These are phyloP conservation scores for Colossoma macropomum DNA, from an alignment of 2,113 vertebrate genomes.

Conservation along the genomic window DNA sequence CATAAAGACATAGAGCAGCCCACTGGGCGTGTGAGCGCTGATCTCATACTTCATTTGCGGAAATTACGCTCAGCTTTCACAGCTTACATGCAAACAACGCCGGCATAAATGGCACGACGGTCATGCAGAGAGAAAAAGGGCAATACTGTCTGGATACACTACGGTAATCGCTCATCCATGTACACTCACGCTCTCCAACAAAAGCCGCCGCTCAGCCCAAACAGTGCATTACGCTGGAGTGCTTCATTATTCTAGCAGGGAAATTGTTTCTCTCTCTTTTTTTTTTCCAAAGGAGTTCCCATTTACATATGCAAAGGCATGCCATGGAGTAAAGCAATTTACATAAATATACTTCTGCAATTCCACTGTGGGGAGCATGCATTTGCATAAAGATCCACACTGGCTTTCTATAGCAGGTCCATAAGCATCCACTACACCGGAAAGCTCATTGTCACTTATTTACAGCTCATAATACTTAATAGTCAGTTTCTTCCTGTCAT, in stretches of 20 bases:
- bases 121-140: background rate
- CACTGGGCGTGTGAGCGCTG: background rate
- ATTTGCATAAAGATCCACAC: constrained; percentile 4
- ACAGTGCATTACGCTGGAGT: constrained; percentile 24
- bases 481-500: background rate
- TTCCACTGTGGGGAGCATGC: constrained; percentile 6
- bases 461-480: background rate
- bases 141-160: constrained; percentile 20
- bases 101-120: background rate
- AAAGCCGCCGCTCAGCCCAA: constrained; percentile 16
- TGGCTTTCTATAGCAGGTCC: background rate
- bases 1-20: background rate
- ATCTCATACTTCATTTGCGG: background rate
- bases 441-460: constrained; percentile 18
- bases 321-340: constrained; percentile 12
- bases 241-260: constrained; percentile 32
- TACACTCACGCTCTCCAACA: constrained; percentile 23
- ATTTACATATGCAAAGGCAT: constrained; percentile 25
- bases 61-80: background rate
- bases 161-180: constrained; percentile 34
- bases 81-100: background rate
- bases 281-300: background rate
- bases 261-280: constrained; percentile 8
- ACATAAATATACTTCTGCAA: constrained; percentile 12
- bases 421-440: constrained; percentile 12